phyloP scores from a whole-genome alignment of 2,888 invertebrate species.

The Trichogramma dendrolimi region DNA sequence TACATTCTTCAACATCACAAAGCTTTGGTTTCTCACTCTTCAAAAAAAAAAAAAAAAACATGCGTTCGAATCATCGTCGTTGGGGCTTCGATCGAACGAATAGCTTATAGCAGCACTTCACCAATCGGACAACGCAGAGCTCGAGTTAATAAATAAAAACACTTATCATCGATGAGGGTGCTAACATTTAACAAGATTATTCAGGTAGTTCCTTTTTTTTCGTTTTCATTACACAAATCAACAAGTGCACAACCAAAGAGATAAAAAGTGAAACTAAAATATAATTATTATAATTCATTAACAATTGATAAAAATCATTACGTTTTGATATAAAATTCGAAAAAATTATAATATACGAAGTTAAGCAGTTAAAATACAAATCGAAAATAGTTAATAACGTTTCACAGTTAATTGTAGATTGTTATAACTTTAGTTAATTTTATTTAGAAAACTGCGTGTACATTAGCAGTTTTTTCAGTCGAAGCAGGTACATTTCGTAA shows the following conservation, averaged over 20 bases:
- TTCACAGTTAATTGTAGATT: not conserved
- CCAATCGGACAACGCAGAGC: slow-evolving; percentile 12
- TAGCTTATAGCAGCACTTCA: slow-evolving; percentile 15
- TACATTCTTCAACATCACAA: slow-evolving; percentile 23
- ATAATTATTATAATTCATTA: not conserved
- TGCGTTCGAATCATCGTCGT: not conserved
- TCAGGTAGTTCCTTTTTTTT: not conserved
- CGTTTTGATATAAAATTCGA: not conserved
- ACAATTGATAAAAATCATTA: slow-evolving; percentile 1
- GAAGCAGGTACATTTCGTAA: slow-evolving; percentile 31
- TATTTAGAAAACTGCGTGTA: slow-evolving; percentile 5
- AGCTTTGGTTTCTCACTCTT: slow-evolving; percentile 23
- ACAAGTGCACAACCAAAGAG: not conserved
- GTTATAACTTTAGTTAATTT: slow-evolving; percentile 14
- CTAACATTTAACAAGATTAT: slow-evolving; percentile 12
- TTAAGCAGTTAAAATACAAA: slow-evolving; percentile 8
- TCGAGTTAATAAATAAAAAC: slow-evolving; percentile 16
- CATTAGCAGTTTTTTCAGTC: not conserved
- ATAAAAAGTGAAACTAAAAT: slow-evolving; percentile 1
- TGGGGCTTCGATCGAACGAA: not conserved
- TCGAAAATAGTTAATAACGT: slow-evolving; percentile 10
- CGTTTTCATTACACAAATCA: not conserved
- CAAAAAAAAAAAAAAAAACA: slow-evolving; percentile 13
- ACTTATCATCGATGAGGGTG: slow-evolving; percentile 8
- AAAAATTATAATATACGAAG: too few species aligned